Evolutionary conservation across 2,797 vertebrate species (phyloP), one percentile per base, ranked within the genome.

Genomic region (Dryobates pubescens): DNA sequence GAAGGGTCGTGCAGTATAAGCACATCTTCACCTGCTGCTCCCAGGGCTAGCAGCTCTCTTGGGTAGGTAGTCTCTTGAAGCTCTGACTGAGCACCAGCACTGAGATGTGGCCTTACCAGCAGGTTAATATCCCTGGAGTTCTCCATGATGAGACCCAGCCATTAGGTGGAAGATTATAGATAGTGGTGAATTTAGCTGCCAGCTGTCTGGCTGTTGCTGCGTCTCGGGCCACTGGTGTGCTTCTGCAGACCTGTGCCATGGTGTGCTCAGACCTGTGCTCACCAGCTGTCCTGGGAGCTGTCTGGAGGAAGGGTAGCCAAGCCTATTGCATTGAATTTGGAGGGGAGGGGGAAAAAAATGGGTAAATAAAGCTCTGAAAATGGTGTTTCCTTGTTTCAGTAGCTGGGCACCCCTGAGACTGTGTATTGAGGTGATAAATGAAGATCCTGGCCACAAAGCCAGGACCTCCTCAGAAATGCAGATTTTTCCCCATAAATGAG

Each of bases 381-480:
- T 80, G 38, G 29, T 24, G 83, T 78, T 84, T 88, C 32, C 19
- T 57, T 68, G 7, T 73, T 78, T 78, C 49, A 64, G 10, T 73
- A 71, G 23, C 45, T 89, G 49, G 32, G 32, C 24, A 70, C 34
- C 30, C 70, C 57, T 67, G 70, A 83, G 57, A 67, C 41, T 9
- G 4, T 80, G 27, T 82, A 57, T 17, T 85, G 83, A 89, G 84
- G 84, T 65, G 73, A 77, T 88, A 86, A 84, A 67, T 68, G 36
- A 80, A 9, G 24, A 72, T 71, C 34, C 57, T 85, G 15, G 59
- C 58, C 45, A 57, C 59, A 86, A 75, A 81, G 36, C 54, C 69
- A n/a, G 36, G 45, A 49, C 82, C 17, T 81, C 68, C 83, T 92
- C 75, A 72, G 72, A 90, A 36, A 71, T 32, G 45, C 32, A 81